These are phyloP conservation scores for Cataglyphis altisquamis DNA, from an alignment of 2,888 invertebrate species.

Conservation along the genomic window DNA sequence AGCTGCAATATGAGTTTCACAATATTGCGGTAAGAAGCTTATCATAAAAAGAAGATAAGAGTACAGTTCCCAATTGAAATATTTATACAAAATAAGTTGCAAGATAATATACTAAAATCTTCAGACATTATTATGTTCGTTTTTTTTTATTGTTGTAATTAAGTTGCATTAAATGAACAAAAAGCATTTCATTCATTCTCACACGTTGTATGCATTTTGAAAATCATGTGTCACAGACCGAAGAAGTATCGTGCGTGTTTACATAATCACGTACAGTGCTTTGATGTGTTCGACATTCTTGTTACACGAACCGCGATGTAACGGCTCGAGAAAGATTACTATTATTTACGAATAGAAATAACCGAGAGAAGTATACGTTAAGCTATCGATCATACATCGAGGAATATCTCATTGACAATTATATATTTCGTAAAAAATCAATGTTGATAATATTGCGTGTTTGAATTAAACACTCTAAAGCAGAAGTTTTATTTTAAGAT, in stretches of 20 bases:
- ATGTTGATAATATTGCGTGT: not conserved
- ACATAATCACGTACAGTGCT: not conserved
- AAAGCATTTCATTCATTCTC: not conserved
- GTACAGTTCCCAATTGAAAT: not conserved
- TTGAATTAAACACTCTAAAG: not conserved
- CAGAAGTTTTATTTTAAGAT: not conserved
- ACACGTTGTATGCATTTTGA: not conserved
- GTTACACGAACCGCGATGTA: not conserved
- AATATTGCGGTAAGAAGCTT: too few relatives aligned
- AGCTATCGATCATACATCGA: not conserved
- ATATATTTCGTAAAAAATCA: not conserved
- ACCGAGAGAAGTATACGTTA: not conserved
- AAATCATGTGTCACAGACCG: not conserved
- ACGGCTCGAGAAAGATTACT: not conserved
- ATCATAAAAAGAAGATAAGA: too few relatives aligned
- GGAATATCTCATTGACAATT: not conserved
- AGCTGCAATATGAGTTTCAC: too few relatives aligned
- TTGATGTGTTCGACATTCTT: conserved; percentile 1
- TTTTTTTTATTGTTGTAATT: not conserved
- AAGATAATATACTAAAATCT: not conserved
- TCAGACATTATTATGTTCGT: not conserved
- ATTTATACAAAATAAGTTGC: not conserved
- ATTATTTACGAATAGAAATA: not conserved
- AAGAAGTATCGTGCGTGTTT: not conserved
- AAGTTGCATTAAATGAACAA: not conserved